Percentiles rank a stretch among this genome's conserved stretches.
phyloP scores from a whole-genome alignment of 2,113 vertebrate genomes.

The Equus przewalskii region DNA sequence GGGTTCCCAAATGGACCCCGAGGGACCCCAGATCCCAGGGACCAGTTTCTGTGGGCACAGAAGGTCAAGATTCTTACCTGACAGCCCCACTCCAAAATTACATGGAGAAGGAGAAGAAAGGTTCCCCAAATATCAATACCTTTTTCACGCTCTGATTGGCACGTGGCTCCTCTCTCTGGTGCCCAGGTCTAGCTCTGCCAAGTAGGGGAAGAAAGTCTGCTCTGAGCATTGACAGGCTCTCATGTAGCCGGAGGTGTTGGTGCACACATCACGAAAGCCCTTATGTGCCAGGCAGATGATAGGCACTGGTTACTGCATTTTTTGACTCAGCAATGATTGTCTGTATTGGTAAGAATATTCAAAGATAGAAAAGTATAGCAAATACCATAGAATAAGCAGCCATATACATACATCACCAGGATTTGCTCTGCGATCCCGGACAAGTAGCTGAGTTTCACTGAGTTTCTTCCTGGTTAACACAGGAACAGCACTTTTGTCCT shows the following conservation, averaged over 20 bases:
- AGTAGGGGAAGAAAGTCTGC: no score
- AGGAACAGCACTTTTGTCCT: background rate
- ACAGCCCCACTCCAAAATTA: background rate
- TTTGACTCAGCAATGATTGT: background rate
- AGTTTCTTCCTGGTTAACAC: background rate
- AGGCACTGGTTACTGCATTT: no score
- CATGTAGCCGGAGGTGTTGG: no score
- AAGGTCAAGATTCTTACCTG: background rate
- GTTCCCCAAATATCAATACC: background rate
- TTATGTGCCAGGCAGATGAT: background rate
- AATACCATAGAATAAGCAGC: background rate
- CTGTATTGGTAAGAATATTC: background rate
- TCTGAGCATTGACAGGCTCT: no score
- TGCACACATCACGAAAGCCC: no score
- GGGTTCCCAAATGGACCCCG: background rate
- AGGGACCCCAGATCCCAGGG: background rate
- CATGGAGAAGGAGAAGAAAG: background rate
- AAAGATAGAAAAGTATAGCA: background rate
- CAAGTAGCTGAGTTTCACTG: background rate
- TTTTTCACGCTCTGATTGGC: no score
- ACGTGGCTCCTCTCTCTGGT: no score
- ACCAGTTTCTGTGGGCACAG: background rate
- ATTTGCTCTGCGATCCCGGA: background rate
- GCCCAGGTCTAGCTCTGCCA: no score
- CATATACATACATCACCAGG: background rate